Evolutionary conservation across 2,888 invertebrate species (phyloP), one percentile per base, ranked within the genome.

Genomic region (Rhagophthalmus giganteus): DNA sequence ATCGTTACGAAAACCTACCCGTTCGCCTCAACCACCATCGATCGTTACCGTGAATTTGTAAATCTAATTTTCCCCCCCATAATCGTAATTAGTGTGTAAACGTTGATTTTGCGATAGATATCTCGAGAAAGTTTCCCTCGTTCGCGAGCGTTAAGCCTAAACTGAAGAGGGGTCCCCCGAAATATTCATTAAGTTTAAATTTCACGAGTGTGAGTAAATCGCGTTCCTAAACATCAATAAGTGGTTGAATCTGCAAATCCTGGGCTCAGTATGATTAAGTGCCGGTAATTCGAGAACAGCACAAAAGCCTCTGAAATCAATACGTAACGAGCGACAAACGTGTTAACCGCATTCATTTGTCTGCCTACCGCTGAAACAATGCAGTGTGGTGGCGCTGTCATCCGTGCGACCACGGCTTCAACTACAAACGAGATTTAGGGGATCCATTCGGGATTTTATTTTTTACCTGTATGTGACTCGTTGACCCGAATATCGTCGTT

Each of bases 331-430:
- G 70, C 71, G 72, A 72, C 72, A 70, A 72, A 72, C 71, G 74
- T 74, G 74, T 74, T 73, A 75, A 75, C 74, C 75, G 66, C 75
- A 72, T 72, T 75, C 74, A 74, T 74, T 75, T 74, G 74, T 74
- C 72, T 70, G 72, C 64, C 68, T 68, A 73, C 74, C 74, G 70
- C 74, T 67, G 67, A 74, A 75, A 75, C 75, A 75, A 74, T 75
- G 71, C 71, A 68, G 61, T 71, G 73, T 66, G 73, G 72, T 69
- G 67, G 68, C 66, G 68, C 68, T 61, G 68, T 69, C 69, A 69
- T 63, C 64, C 58, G 57, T 55, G 53, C 58, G 58, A 51, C 59
- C 62, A 55, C 62, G 58, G 63, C 62, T 57, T 58, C 57, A 57
- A 54, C 56, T 55, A 54, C 54, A 52, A 55, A 54, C 55, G 50